Conservation (phyloP, 30 jellyfish, hydroid and myxozoan genomes). For the Turritopsis dohrnii region DNA sequence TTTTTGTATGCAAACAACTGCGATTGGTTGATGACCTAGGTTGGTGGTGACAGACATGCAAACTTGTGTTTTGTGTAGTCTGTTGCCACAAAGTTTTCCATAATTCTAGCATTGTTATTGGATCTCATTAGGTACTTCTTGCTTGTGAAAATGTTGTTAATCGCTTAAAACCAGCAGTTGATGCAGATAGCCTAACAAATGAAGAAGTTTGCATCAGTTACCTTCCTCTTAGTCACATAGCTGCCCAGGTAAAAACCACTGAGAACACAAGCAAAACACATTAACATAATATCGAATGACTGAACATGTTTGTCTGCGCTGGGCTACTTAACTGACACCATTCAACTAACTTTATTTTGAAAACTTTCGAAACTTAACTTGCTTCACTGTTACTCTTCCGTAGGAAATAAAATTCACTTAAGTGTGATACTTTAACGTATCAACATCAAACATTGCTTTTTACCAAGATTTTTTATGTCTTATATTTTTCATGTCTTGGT, state of each 20-base stretch:
- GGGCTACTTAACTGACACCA: too few species aligned
- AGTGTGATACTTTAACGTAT: too few species aligned
- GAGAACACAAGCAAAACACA: not conserved
- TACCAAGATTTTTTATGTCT: too few species aligned
- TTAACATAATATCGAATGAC: too few species aligned
- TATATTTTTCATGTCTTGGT: too few species aligned
- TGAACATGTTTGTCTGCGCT: too few species aligned
- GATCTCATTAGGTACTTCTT: not conserved
- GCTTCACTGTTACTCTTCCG: too few species aligned
- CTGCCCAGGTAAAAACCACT: slow-evolving; percentile 69
- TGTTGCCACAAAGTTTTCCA: not conserved
- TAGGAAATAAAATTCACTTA: too few species aligned
- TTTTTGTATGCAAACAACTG: too few species aligned
- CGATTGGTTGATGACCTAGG: not conserved
- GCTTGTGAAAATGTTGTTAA: slow-evolving; percentile 1
- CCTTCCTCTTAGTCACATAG: slow-evolving; percentile 90
- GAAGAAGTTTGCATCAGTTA: slow-evolving; percentile 47
- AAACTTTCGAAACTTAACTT: too few species aligned
- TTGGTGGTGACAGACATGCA: not conserved
- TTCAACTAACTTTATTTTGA: too few species aligned
- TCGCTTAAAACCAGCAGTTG: slow-evolving; percentile 10
- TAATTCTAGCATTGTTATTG: not conserved
- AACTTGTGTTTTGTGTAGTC: not conserved
- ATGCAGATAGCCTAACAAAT: not conserved
- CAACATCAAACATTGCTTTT: too few species aligned